A percentile compares a stretch with the other conserved stretches of the same genome.
These are phyloP conservation scores for Drosophila pachea DNA, from an alignment of 1,140 invertebrate species.

Conservation along the genomic window DNA sequence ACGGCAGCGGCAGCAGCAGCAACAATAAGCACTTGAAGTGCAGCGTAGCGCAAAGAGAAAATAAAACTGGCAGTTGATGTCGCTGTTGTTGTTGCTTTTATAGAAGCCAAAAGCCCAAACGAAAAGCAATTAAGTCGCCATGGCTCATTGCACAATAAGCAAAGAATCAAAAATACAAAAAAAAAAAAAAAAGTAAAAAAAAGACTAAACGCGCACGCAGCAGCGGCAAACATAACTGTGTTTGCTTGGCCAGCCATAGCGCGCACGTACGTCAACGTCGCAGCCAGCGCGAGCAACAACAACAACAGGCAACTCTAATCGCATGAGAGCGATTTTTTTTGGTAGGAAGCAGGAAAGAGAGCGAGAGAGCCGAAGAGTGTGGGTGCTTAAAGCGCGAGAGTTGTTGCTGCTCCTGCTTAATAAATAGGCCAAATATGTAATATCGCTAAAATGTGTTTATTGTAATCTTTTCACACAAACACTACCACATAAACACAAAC, in stretches of 20 bases:
- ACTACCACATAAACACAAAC: constrained; percentile 11
- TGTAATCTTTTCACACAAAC: constrained; percentile 67
- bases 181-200: constrained; percentile 15
- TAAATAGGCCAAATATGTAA: constrained; percentile 78
- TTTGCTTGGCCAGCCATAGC: constrained; percentile 67
- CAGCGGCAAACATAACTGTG: constrained; percentile 69
- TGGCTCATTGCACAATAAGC: constrained; percentile 77
- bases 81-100: constrained; percentile 31
- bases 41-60: constrained; percentile 70
- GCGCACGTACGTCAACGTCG: constrained; percentile 38
- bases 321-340: neutral
- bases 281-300: constrained; percentile 14
- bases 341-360: neutral
- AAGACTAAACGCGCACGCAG: neutral
- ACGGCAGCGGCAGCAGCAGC: constrained; percentile 15
- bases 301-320: constrained; percentile 2
- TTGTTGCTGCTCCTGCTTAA: constrained; percentile 52
- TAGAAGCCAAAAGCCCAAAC: constrained; percentile 66
- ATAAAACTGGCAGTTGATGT: constrained; percentile 43
- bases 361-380: constrained; percentile 24
- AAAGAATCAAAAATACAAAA: constrained; percentile 64
- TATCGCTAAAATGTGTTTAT: constrained; percentile 77
- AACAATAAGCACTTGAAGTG: constrained; percentile 70
- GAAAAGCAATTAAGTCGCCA: constrained; percentile 76
- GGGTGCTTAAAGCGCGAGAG: constrained; percentile 17